Percentiles rank a stretch among this genome's conserved stretches.
These are phyloP conservation scores for Myotis planiceps DNA, from an alignment of 2,797 vertebrate species.

Conservation along the genomic window DNA sequence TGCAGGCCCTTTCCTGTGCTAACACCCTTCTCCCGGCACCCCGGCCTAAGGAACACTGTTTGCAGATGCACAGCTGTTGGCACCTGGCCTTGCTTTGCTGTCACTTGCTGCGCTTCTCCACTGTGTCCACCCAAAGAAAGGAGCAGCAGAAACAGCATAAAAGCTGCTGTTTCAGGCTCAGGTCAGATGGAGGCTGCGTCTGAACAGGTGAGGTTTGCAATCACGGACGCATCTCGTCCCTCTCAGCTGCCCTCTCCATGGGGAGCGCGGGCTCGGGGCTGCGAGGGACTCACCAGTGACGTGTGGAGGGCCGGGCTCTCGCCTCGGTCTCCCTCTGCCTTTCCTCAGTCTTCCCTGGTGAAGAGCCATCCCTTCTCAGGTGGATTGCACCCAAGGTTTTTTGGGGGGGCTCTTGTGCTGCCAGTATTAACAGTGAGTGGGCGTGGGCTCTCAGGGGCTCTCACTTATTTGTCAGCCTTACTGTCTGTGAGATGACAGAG, in stretches of 20 bases:
- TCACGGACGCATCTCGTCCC: fast-evolving
- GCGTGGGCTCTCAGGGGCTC: neutral
- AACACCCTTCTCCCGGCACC: fast-evolving
- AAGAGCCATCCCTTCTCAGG: too few species aligned
- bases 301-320: neutral
- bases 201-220: too few species aligned
- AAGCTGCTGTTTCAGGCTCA: neutral
- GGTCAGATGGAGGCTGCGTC: neutral
- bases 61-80: fast-evolving
- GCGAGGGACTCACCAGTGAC: too few species aligned
- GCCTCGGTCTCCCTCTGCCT: fast-evolving
- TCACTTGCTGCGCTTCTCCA: neutral
- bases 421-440: neutral
- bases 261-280: neutral
- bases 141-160: neutral
- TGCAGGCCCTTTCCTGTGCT: too few species aligned
- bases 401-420: neutral
- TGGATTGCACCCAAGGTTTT: fast-evolving
- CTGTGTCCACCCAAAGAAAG: fast-evolving
- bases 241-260: fast-evolving
- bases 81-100: fast-evolving
- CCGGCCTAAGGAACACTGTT: fast-evolving
- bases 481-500: fast-evolving
- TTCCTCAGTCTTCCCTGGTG: neutral
- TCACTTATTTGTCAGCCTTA: fast-evolving